Base-by-base conservation (phyloP, 1,140 invertebrate genomes). In the Cheumatopsyche charites region DNA sequence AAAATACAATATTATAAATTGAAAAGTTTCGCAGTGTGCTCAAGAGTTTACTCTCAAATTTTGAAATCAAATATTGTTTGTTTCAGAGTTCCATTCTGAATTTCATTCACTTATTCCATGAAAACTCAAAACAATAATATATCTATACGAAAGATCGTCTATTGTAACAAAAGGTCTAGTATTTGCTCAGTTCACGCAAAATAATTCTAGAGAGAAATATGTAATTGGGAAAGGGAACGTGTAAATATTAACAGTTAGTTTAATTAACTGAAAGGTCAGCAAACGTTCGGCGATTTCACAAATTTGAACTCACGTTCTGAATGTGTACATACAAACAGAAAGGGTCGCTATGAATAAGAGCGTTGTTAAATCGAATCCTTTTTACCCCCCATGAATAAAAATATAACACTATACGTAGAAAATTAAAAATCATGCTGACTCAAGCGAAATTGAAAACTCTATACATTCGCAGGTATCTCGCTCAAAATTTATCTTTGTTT, bases 221-320 rank as follows among this genome's bases (percentile, higher is more conserved):
- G 2, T 12, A 17, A 17, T 17, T 5, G 15, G 9, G 19, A 17
- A n/a, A n/a, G n/a, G 19, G 9, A 52, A 9, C n/a, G 47, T 25
- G 55, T 26, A 58, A 58, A 58, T 58, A 58, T 58, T 58, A 58
- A 58, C 55, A 11, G 55, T 58, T 25, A 26, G 55, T 58, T 58
- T 58, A 58, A 58, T 58, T 58, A 58, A 58, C 55, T 58, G 55
- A 58, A 58, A 58, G 55, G 55, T 58, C 55, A 58, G 55, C 55
- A 58, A 58, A 58, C 55, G 55, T 58, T 58, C 55, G 19, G 55
- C 19, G 55, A 13, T 58, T 58, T 26, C 7, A 58, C 55, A 25
- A 25, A 58, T 58, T 58, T 58, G 21, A 4, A 58, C 55, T 13
- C 55, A 26, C 19, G 29, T 36, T 4, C 29, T 36, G 3, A 9